A percentile compares a stretch with the other conserved stretches of the same genome.
Conservation (phyloP, 1,140 invertebrate genomes). For the Trachelipus rathkii region DNA sequence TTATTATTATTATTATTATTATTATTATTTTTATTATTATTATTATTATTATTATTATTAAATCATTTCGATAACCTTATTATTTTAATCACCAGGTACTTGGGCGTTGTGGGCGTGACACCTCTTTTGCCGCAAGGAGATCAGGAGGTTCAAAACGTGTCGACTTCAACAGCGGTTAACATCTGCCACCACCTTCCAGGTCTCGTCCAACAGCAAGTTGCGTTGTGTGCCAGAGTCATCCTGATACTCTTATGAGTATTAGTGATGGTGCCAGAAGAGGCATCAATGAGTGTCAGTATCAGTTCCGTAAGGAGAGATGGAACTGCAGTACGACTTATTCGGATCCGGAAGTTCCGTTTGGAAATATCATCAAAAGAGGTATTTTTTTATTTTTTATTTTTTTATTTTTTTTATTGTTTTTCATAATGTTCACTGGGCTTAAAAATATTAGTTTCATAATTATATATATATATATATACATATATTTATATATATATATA, state of each 20-base stretch:
- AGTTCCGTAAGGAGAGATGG: constrained; percentile 76
- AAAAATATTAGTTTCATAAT: neutral
- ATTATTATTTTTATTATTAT: too few relatives aligned
- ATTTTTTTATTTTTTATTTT: constrained; percentile 18
- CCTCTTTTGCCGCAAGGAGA: constrained; percentile 48
- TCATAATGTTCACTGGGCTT: neutral
- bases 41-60: too few relatives aligned
- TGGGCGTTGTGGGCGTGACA: constrained; percentile 55
- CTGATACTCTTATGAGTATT: constrained; percentile 65
- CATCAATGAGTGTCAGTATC: constrained; percentile 75
- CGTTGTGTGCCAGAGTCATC: constrained; percentile 57
- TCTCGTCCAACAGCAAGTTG: constrained; percentile 54
- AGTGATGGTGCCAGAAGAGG: constrained; percentile 69
- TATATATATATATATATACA: too few relatives aligned
- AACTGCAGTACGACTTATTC: constrained; percentile 63
- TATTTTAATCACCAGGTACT: constrained; percentile 51
- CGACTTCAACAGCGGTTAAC: constrained; percentile 42
- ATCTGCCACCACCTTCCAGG: constrained; percentile 49
- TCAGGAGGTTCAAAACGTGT: constrained; percentile 48
- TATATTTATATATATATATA: too few relatives aligned
- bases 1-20: too few relatives aligned
- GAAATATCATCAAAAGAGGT: constrained; percentile 49
- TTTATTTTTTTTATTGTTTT: neutral
- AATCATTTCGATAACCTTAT: too few relatives aligned
- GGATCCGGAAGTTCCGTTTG: constrained; percentile 47